These are phyloP conservation scores for Chelonoidis abingdonii DNA, from an alignment of 2,113 vertebrate genomes.

Conservation along the genomic window DNA sequence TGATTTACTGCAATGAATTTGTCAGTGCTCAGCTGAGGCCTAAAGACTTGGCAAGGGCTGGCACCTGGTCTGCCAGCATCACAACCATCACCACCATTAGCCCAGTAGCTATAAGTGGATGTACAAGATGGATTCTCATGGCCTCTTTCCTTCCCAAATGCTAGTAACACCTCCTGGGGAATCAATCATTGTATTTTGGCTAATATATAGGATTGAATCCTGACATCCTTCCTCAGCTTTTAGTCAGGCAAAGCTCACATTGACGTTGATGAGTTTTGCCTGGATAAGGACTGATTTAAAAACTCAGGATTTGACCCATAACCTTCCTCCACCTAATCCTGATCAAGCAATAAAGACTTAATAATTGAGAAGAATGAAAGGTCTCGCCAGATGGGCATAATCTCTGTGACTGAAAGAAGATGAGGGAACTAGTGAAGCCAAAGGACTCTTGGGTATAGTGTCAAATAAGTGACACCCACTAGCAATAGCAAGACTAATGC, in stretches of 20 bases:
- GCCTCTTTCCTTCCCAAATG: accelerated
- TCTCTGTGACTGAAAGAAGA: background rate
- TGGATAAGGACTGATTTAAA: background rate
- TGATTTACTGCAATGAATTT: no score
- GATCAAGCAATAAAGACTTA: background rate
- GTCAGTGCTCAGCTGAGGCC: no score
- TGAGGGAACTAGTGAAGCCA: background rate
- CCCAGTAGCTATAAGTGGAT: background rate
- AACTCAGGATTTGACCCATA: background rate
- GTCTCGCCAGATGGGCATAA: background rate
- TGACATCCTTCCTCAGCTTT: background rate
- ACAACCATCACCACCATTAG: no score
- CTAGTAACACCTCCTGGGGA: accelerated
- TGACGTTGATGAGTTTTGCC: background rate
- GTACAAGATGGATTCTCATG: accelerated
- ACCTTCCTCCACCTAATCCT: background rate
- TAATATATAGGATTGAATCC: accelerated
- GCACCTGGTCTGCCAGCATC: no score
- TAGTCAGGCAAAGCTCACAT: background rate
- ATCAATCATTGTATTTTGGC: background rate
- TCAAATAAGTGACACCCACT: background rate
- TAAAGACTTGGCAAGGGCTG: no score
- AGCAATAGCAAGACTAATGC: background rate
- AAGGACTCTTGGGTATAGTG: background rate
- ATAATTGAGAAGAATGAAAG: background rate